These are phyloP conservation scores for Volucella inflata DNA, from an alignment of 2,888 invertebrate species.

Conservation along the genomic window DNA sequence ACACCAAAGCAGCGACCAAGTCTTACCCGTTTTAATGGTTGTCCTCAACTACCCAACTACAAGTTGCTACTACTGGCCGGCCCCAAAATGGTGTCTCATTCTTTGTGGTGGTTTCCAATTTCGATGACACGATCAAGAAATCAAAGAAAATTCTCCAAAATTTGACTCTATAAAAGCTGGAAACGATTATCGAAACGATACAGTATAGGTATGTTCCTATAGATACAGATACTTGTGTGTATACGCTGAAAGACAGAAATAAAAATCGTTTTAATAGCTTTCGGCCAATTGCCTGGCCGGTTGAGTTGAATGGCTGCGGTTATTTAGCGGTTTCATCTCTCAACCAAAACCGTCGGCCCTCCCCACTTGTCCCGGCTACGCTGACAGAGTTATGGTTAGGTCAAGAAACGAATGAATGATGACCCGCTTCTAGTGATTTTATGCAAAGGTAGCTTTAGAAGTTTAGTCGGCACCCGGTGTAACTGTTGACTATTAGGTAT, in stretches of 20 bases:
- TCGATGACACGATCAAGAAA: slow-evolving; percentile 67
- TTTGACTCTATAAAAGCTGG: slow-evolving; percentile 34
- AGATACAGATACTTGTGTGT: no score
- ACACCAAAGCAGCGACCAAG: slow-evolving; percentile 6
- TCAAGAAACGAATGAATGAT: slow-evolving; percentile 70
- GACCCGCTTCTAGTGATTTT: slow-evolving; percentile 53
- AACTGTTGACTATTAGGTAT: slow-evolving; percentile 39
- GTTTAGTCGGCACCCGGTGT: background rate
- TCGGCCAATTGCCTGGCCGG: slow-evolving; percentile 9
- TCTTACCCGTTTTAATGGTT: slow-evolving; percentile 38
- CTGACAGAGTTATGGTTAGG: slow-evolving; percentile 31
- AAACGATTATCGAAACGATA: slow-evolving; percentile 12
- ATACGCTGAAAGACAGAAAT: slow-evolving; percentile 2
- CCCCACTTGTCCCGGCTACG: background rate
- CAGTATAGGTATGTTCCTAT: no score
- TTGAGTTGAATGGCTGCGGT: slow-evolving; percentile 22
- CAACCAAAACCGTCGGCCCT: background rate
- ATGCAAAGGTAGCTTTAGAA: slow-evolving; percentile 49
- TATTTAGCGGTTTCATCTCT: background rate
- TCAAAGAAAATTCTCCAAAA: slow-evolving; percentile 32
- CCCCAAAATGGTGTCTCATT: background rate
- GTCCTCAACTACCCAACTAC: slow-evolving; percentile 34
- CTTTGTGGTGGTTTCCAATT: slow-evolving; percentile 58
- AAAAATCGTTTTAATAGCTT: slow-evolving; percentile 53
- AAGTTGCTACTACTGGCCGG: slow-evolving; percentile 16